Base-by-base conservation (phyloP, 2,888 invertebrate species). In the Adineta ricciae region DNA sequence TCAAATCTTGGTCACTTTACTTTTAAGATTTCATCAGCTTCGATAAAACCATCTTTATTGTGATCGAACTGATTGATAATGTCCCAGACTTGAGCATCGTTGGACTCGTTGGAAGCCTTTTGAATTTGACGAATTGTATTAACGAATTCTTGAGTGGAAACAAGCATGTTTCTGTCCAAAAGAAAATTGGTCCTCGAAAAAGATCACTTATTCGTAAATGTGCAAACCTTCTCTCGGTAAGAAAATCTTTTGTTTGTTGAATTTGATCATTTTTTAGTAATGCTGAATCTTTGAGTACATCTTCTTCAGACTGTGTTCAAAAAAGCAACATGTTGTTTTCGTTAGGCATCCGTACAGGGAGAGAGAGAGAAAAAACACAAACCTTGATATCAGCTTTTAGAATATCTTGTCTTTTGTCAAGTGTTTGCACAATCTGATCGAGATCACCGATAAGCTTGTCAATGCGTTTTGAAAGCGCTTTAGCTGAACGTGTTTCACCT, bases 401-500 rank as follows among this genome's bases (percentile, higher is more conserved):
- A 1, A 14, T 36, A 56, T 54, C n/a, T 41, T 24, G 24, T 16
- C 83, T 64, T 24, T 83, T 83, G 21, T 85, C 83, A 7, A 85
- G 24, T 52, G 83, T 83, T 19, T 49, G 49, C 36, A 83, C 73
- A 3, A 85, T n/a, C 16, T 9, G 24, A 50, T 85, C 85, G n/a
- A 85, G 49, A 50, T 85, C 85, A 9, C 36, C n/a, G 19, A 85
- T 64, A 41, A 85, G 50, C 41, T 83, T 83, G 16, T 73, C 73
- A 21, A 85, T 64, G 14, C 85, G 83, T 73, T 85, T 83, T 32
- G 41, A 38, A 38, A 85, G 36, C 36, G 64, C 64, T 64, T 83
- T 85, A 38, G 85, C 85, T 50, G 85, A 85, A n/a, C 41, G 21
- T 21, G 85, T 83, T 49, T 85, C 83, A 36, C 46, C 73, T 73